Base-by-base conservation (phyloP, 2,888 invertebrate species). In the Mythimna loreyi region DNA sequence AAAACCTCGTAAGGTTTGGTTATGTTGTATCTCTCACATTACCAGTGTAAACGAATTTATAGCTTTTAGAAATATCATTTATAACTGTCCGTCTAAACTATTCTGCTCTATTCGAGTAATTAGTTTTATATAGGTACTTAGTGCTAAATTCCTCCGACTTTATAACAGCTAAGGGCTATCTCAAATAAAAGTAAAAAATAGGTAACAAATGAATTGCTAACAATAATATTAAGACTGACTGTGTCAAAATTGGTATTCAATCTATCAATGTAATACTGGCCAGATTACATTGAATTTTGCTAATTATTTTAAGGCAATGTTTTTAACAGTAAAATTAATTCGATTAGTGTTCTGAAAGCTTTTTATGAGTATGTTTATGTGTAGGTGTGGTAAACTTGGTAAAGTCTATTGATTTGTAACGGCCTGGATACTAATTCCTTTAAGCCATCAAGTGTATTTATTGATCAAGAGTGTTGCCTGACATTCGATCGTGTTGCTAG, bases 141-240 rank as follows among this genome's bases (percentile, higher is more conserved):
- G 19, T 3, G 3, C n/a, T 21, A n/a, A 23, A 19, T 52, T n/a
- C 58, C 70, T 76, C 70, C 70, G 70, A 3, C 70, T 69, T 76
- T 52, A n/a, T 53, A 21, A 8, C 52, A 36, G 13, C n/a, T 57
- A 36, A 21, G 30, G 52, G 33, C n/a, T n/a, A 28, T 28, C 1
- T 21, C n/a, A 65, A 65, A 45, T 1, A 45, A 65, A 64, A 65
- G 36, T n/a, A 40, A 19, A 28, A 69, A 64, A n/a, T 2, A 6
- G 52, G 36, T 36, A 4, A 16, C 8, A 28, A 28, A 33, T 23
- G n/a, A 2, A 21, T 8, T 19, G 9, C 13, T 3, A 43, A 3
- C 16, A n/a, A n/a, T n/a, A n/a, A n/a, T n/a, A n/a, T n/a, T n/a
- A n/a, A 47, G 11, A n/a, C 11, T 33, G 0, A 25, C 8, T n/a